phyloP scores from a whole-genome alignment of 30 jellyfish, hydroid and myxozoan species.

The Aurelia sp. region DNA sequence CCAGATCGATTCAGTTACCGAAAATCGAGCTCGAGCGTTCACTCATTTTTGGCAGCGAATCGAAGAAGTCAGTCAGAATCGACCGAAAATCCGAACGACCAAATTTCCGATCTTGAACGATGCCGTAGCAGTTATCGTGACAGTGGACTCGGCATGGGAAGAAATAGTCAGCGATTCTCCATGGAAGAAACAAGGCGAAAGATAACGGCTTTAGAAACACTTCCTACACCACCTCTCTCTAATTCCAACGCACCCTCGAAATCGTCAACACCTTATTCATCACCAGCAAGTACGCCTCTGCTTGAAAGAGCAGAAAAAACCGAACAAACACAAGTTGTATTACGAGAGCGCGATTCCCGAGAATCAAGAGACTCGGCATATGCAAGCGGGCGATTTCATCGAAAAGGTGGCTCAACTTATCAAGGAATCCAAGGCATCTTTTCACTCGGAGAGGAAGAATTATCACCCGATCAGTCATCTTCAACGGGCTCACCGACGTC shows the following conservation, averaged over 20 bases:
- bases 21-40: conserved; percentile 50
- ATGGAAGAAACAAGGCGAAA: conserved; percentile 65
- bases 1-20: conserved; percentile 63
- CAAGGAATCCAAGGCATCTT: conserved; percentile 46
- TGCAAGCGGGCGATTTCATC: conserved; percentile 79
- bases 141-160: conserved; percentile 62
- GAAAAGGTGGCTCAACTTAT: conserved; percentile 41
- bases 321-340: conserved; percentile 30
- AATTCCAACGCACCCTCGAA: conserved; percentile 25
- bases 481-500: conserved; percentile 47
- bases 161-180: conserved; percentile 65
- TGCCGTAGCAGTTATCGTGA: conserved; percentile 64
- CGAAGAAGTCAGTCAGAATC: conserved; percentile 68
- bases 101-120: conserved; percentile 5
- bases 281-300: conserved; percentile 67
- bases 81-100: conserved; percentile 31
- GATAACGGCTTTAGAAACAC: conserved; percentile 49
- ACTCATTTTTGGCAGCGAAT: conserved; percentile 23
- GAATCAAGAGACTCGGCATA: conserved; percentile 89
- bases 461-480: conserved; percentile 43
- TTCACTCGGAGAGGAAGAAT: conserved; percentile 57
- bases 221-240: conserved; percentile 26
- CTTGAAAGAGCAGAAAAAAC: conserved; percentile 42
- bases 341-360: conserved; percentile 70
- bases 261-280: conserved; percentile 56